These are phyloP conservation scores for Chamaedrilus cognettii DNA, from an alignment of 2,888 invertebrate genomes.

Conservation along the genomic window DNA sequence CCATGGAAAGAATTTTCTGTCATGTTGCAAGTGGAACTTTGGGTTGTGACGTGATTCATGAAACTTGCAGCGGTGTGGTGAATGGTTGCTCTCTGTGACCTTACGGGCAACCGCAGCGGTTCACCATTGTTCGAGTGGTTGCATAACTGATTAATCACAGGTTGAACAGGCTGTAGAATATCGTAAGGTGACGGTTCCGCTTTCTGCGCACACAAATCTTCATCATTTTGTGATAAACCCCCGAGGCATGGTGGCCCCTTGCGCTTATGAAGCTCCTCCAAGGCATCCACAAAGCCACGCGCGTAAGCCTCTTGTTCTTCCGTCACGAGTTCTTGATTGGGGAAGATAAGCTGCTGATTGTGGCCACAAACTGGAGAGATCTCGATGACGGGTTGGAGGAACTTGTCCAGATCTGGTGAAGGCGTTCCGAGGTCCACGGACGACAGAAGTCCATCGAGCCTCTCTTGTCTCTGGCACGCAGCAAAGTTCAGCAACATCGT, in stretches of 20 bases:
- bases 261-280: slow-evolving; percentile 71
- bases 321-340: slow-evolving; percentile 21
- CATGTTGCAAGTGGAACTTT: too few species aligned
- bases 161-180: slow-evolving; percentile 2
- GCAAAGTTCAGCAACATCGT: not conserved
- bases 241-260: slow-evolving; percentile 1
- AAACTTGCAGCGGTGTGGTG: slow-evolving; percentile 3
- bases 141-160: not conserved
- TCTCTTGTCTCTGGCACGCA: not conserved
- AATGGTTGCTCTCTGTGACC: not conserved
- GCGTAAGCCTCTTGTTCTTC: slow-evolving; percentile 69
- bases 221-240: too few species aligned
- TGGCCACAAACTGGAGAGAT: slow-evolving; percentile 54
- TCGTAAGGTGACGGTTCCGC: slow-evolving; percentile 8
- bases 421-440: slow-evolving; percentile 72
- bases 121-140: not conserved
- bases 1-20: too few species aligned
- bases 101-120: too few species aligned
- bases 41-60: too few species aligned
- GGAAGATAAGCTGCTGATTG: slow-evolving; percentile 33
- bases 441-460: not conserved
- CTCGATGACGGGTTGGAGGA: not conserved
- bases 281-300: slow-evolving; percentile 69
- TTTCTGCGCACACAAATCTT: not conserved
- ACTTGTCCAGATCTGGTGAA: slow-evolving; percentile 86